Evolutionary conservation across 2,797 vertebrate species (phyloP).

Genomic region (Clarias fuscus): DNA sequence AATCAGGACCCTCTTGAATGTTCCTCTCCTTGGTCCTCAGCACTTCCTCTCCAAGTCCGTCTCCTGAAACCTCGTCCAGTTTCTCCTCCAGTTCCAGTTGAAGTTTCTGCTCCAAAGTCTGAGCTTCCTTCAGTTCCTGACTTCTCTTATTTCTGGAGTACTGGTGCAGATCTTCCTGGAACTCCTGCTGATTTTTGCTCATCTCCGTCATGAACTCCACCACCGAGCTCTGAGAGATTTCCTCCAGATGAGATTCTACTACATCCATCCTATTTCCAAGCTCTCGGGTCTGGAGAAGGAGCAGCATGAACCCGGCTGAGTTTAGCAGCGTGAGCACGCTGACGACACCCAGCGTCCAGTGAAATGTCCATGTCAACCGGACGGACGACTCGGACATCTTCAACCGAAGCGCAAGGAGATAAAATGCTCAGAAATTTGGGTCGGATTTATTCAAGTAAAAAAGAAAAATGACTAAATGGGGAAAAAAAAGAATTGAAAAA

Average conservation of each 20-base stretch:
- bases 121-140: conserved; percentile 52
- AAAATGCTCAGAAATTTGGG: background rate
- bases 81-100: conserved; percentile 35
- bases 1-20: conserved; percentile 57
- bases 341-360: conserved; percentile 73
- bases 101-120: conserved; percentile 55
- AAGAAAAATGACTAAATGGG: background rate
- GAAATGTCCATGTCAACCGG: conserved; percentile 72
- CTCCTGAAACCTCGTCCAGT: conserved; percentile 62
- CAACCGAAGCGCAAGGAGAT: background rate
- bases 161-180: conserved; percentile 60
- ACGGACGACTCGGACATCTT: conserved; percentile 40
- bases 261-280: conserved; percentile 71
- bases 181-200: conserved; percentile 59
- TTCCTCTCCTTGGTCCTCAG: conserved; percentile 58
- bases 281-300: conserved; percentile 83
- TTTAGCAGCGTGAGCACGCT: conserved; percentile 79
- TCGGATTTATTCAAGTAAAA: background rate
- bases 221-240: conserved; percentile 70
- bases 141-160: conserved; percentile 81
- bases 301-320: conserved; percentile 80
- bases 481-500: background rate
- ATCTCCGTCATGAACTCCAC: conserved; percentile 76
- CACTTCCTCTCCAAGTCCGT: conserved; percentile 60
- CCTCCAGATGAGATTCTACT: conserved; percentile 66